Base-by-base conservation (phyloP, 2,113 vertebrate species). In the Platanista minor region DNA sequence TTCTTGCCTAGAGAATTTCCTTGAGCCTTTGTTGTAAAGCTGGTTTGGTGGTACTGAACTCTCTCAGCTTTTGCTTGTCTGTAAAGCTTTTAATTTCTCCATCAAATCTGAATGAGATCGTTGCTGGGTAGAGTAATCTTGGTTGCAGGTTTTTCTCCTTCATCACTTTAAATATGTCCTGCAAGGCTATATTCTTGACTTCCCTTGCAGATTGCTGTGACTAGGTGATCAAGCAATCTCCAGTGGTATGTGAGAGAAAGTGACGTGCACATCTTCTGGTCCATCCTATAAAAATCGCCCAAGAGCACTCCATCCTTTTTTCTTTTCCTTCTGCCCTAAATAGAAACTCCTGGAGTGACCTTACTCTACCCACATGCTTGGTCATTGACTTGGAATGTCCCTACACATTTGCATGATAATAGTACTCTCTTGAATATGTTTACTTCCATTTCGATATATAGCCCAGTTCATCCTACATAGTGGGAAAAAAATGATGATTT, bases 301-400 rank as follows among this genome's bases (percentile, higher is more conserved):
- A 61, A 57, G 6, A 61, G 3, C 0, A 43, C 0, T n/a, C 13
- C 29, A 43, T 41, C 12, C 1, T 71, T 36, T 4, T 54, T 52
- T 39, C 0, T 13, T 33, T 57, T 86, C 9, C 8, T 46, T 85
- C 8, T 77, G 2, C 11, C 17, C 66, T 71, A 17, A 64, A 25
- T 18, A 57, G 41, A 75, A 94, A 54, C 6, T 33, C 9, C 2
- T 5, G 39, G 9, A 62, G 23, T 77, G 20, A 33, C 49, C 25
- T 6, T 72, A 17, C 17, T 20, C 5, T 54, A 18, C 0, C 5
- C 2, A 9, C 11, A 9, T n/a, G 23, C 6, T 66, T 93, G 39
- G 27, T 81, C 43, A 86, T 43, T 81, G 33, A 82, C 41, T 27
- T 71, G 39, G 25, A 54, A 29, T 21, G 0, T 69, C 13, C 12